Percentiles rank a stretch among this genome's conserved stretches.
These are phyloP conservation scores for Lysandra coridon DNA, from an alignment of 2,888 invertebrate genomes.

Conservation along the genomic window DNA sequence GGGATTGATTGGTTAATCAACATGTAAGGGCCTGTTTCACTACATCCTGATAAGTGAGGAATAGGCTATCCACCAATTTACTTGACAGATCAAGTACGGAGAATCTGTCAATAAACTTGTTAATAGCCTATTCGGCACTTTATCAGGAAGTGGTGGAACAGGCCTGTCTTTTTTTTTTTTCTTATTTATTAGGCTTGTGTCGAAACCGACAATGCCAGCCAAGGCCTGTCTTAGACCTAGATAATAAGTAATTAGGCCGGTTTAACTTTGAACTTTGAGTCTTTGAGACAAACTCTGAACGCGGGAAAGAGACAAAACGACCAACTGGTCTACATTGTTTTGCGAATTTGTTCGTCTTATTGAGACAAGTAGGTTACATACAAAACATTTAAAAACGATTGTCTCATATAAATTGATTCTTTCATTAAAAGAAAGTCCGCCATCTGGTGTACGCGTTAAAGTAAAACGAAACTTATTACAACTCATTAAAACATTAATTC, in stretches of 20 bases:
- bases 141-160: too few species aligned
- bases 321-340: not conserved
- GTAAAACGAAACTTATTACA: slow-evolving; percentile 10
- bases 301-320: not conserved
- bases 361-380: not conserved
- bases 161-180: too few species aligned
- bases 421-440: slow-evolving; percentile 12
- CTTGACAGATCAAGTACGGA: too few species aligned
- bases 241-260: not conserved
- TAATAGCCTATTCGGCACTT: too few species aligned
- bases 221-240: too few species aligned
- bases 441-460: slow-evolving; percentile 8
- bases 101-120: too few species aligned
- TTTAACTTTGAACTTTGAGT: not conserved
- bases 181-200: too few species aligned
- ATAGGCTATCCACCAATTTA: too few species aligned
- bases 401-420: slow-evolving; percentile 13
- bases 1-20: too few species aligned
- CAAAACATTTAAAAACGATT: slow-evolving; percentile 17
- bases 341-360: not conserved
- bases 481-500: slow-evolving; percentile 11
- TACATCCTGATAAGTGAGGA: too few species aligned
- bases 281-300: not conserved
- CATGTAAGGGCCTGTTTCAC: too few species aligned
- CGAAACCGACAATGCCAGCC: too few species aligned